Evolutionary conservation across 2,888 invertebrate species (phyloP), one percentile per base, ranked within the genome.

Genomic region (Neuroscelio doddi): DNA sequence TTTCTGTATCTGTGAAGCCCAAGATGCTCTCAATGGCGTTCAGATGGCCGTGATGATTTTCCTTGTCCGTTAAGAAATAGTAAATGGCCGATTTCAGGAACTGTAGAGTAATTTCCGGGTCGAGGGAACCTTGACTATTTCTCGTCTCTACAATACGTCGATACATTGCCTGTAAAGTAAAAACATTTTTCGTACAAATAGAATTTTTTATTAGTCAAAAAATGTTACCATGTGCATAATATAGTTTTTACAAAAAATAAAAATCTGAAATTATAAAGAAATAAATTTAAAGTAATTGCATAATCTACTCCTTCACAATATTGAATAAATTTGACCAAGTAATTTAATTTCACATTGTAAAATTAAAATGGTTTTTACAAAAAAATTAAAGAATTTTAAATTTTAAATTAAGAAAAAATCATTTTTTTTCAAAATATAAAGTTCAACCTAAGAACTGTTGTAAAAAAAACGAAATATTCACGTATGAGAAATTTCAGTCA

Each of bases 71-170:
- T 58, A 96, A 87, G 85, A 95, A 96, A 84, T 96, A 96, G 84
- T 95, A 96, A 77, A 96, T 90, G 50, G 96, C 96, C 64, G 96
- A 96, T 86, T 95, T 96, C 67, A 96, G 89, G 86, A 96, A 96
- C 85, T 95, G 94, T 78, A 96, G 87, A 14, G 95, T 95, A 70
- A 96, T 92, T 85, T 95, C 94, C n/a, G 96, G 94, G 86, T 96
- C 95, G 56, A 93, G 90, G 72, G 88, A 89, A 71, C 89, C 89
- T 83, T 90, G 91, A 81, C 86, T 90, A 80, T 89, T 90, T 85
- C 91, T 92, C 69, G 92, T 90, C 84, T 93, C 93, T 84, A 93
- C 88, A 79, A 94, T 88, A 81, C 93, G 92, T 78, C 92, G 90
- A 85, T 94, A 94, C 91, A 94, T 93, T 77, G 93, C 93, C 94